Evolutionary conservation across 2,113 vertebrate species (phyloP).

Genomic region (Xyrauchen texanus): DNA sequence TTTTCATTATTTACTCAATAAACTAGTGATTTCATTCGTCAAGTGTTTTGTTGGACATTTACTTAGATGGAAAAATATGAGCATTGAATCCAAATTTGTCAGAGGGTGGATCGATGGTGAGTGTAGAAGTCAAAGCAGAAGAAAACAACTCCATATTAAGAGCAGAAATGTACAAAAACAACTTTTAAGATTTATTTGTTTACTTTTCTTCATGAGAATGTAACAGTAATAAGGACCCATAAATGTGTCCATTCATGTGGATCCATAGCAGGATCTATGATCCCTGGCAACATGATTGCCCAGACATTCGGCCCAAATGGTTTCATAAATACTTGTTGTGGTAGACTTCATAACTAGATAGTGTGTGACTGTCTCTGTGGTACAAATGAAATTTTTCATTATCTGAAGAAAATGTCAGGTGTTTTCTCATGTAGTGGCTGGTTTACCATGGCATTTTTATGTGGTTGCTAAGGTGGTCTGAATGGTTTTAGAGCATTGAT

Average conservation of each 20-base stretch:
- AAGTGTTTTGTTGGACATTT: conserved; percentile 54
- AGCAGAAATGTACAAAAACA: conserved; percentile 15
- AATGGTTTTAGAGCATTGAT: too few relatives aligned
- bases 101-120: conserved; percentile 48
- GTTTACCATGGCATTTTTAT: too few relatives aligned
- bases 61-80: conserved; percentile 51
- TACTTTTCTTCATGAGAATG: conserved; percentile 18
- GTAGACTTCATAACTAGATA: conserved; percentile 37
- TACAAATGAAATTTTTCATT: background rate
- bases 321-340: conserved; percentile 20
- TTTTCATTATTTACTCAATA: conserved; percentile 55
- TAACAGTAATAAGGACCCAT: conserved; percentile 3
- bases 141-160: conserved; percentile 21
- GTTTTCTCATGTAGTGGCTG: too few relatives aligned
- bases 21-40: conserved; percentile 50
- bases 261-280: conserved; percentile 23
- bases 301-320: background rate
- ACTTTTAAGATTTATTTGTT: conserved; percentile 36
- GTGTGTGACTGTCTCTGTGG: background rate
- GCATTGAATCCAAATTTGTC: conserved; percentile 50
- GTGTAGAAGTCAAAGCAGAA: conserved; percentile 34
- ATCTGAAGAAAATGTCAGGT: too few relatives aligned
- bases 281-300: background rate
- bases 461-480: too few relatives aligned
- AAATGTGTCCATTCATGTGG: conserved; percentile 11